These are phyloP conservation scores for Rhombomys opimus DNA, from an alignment of 2,113 vertebrate genomes.

Conservation along the genomic window DNA sequence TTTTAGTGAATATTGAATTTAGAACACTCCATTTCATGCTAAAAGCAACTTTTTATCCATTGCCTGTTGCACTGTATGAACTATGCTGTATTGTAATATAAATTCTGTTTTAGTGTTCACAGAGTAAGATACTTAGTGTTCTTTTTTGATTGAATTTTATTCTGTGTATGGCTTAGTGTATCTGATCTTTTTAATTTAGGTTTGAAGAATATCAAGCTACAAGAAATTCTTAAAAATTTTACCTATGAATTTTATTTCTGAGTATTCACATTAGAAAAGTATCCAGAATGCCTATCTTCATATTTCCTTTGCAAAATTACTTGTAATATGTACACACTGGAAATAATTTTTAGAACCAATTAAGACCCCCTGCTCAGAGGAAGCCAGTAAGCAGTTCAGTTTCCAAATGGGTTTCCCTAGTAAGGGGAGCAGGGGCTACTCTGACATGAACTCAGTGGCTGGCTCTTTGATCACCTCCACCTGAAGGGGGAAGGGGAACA, in stretches of 20 bases:
- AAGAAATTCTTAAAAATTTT: constrained; percentile 15
- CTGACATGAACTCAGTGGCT: too few species aligned
- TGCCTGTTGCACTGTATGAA: neutral
- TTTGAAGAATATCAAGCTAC: neutral
- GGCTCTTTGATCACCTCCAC: too few species aligned
- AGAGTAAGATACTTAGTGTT: neutral
- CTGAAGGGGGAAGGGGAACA: too few species aligned
- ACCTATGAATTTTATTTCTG: neutral
- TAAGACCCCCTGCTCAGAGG: neutral
- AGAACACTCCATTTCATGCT: neutral
- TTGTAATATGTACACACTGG: neutral
- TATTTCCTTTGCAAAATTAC: neutral
- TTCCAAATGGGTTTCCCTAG: too few species aligned
- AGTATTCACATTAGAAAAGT: neutral
- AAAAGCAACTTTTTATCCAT: neutral
- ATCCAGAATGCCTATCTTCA: neutral
- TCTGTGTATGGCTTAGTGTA: neutral
- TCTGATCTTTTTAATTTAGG: constrained; percentile 23
- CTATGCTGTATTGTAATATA: neutral
- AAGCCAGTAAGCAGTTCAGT: too few species aligned
- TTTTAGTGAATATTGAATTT: constrained; percentile 2
- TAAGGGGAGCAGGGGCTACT: too few species aligned
- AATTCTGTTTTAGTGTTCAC: neutral
- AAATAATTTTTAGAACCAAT: neutral
- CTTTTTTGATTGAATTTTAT: neutral